These are phyloP conservation scores for Oscheius sp. DNA, from an alignment of 2,888 invertebrate genomes.

Conservation along the genomic window DNA sequence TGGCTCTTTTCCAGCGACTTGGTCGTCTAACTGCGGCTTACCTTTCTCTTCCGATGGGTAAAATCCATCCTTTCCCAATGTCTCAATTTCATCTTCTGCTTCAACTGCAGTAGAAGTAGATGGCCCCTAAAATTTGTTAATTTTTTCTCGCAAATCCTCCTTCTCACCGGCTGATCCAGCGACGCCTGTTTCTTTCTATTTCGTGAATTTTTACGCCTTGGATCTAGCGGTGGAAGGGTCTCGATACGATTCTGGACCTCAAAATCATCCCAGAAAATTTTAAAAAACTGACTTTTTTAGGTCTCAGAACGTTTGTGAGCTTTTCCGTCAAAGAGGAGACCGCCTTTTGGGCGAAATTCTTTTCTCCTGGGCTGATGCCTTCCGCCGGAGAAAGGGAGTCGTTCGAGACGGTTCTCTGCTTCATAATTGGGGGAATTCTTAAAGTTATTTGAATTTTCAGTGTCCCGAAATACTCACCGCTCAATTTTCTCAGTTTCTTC, in stretches of 20 bases:
- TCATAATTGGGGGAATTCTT: background rate
- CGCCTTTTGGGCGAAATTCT: conserved; percentile 16
- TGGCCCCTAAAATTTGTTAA: conserved; percentile 6
- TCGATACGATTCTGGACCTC: conserved; percentile 17
- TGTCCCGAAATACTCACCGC: no score
- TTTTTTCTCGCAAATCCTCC: background rate
- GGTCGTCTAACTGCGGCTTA: no score
- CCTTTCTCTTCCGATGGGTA: conserved; percentile 30
- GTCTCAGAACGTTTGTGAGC: conserved; percentile 8
- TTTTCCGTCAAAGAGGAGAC: conserved; percentile 17
- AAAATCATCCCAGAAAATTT: background rate
- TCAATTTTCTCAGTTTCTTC: background rate
- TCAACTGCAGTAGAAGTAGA: background rate
- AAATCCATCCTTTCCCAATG: conserved; percentile 24
- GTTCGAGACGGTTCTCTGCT: conserved; percentile 16
- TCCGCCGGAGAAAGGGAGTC: background rate
- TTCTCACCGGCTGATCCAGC: conserved; percentile 4
- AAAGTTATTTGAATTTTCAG: no score
- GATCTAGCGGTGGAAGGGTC: conserved; percentile 23
- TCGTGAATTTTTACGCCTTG: background rate
- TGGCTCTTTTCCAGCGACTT: no score
- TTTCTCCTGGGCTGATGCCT: background rate
- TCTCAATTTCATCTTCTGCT: conserved; percentile 11
- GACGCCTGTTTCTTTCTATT: conserved; percentile 11
- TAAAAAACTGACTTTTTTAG: background rate